Evolutionary conservation across 2,113 vertebrate genomes (phyloP).

Genomic region (Pteronura brasiliensis): DNA sequence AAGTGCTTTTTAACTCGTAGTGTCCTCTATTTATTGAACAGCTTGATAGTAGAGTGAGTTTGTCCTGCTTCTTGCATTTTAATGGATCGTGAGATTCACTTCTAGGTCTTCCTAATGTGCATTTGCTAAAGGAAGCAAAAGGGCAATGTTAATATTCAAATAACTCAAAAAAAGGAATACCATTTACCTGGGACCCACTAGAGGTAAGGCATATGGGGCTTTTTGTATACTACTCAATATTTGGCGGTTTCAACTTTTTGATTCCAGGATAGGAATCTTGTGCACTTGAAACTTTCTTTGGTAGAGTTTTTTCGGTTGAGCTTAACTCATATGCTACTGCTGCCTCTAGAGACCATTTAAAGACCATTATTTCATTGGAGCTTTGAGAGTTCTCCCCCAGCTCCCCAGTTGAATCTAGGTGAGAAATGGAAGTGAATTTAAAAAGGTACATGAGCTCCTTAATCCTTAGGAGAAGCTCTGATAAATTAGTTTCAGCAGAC

Average conservation of each 20-base stretch:
- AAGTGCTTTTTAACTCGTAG: not conserved
- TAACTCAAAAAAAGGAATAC: not conserved
- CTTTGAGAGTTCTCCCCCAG: not conserved
- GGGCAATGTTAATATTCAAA: not conserved
- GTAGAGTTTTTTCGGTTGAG: not conserved
- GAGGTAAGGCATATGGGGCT: not conserved
- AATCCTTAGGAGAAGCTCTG: slow-evolving; percentile 69
- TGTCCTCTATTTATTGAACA: not conserved
- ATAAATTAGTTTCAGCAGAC: slow-evolving; percentile 63
- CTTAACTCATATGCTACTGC: slow-evolving; percentile 11
- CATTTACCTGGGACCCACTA: not conserved
- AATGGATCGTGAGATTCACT: not conserved
- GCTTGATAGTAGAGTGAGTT: not conserved
- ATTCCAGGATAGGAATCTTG: not conserved
- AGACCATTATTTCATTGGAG: slow-evolving; percentile 59
- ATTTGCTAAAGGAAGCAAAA: not conserved
- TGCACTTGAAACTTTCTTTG: slow-evolving; percentile 19
- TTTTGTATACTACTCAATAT: not conserved
- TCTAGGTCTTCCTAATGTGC: not conserved
- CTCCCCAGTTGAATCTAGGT: slow-evolving; percentile 56
- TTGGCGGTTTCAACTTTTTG: not conserved
- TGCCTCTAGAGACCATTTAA: slow-evolving; percentile 51
- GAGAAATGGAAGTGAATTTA: slow-evolving; percentile 50
- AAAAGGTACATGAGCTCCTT: slow-evolving; percentile 47
- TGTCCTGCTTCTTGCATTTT: not conserved